Conservation (phyloP, 37 sponge, comb jelly and placozoan genomes). For the Theonella swinhoei region DNA sequence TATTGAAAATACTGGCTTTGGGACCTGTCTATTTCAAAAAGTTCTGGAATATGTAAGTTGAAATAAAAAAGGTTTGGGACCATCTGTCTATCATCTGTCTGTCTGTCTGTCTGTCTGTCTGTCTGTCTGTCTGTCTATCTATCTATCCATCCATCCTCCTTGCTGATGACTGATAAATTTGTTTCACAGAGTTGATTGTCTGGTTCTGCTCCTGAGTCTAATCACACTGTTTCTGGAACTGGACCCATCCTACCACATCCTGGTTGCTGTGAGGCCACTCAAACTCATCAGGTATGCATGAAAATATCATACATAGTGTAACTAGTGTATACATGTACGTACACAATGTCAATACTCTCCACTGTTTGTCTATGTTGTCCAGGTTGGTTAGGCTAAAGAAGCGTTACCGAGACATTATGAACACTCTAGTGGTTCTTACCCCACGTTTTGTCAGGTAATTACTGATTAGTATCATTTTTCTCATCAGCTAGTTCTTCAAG, state of each 20-base stretch:
- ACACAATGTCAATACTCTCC: neutral
- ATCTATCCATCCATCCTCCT: neutral
- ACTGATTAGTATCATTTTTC: too few species aligned
- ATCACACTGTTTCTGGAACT: conserved; percentile 33
- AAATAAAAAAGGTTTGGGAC: neutral
- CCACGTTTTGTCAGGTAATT: conserved; percentile 64
- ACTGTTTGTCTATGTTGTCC: neutral
- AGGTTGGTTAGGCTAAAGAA: conserved; percentile 77
- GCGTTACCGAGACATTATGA: conserved; percentile 77
- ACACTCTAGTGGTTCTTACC: conserved; percentile 59
- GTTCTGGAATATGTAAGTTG: conserved; percentile 75
- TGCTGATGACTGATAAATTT: neutral
- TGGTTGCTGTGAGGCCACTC: conserved; percentile 31
- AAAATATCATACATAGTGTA: too few species aligned
- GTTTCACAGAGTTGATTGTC: conserved; percentile 34
- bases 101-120: neutral
- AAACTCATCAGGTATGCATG: conserved; percentile 45
- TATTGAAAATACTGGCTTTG: conserved; percentile 59
- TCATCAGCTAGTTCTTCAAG: too few species aligned
- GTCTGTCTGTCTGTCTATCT: too few species aligned
- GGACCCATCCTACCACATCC: neutral
- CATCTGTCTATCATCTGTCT: neutral
- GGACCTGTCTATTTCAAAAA: conserved; percentile 76
- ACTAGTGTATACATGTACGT: neutral
- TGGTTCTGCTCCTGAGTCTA: conserved; percentile 29